Base-by-base conservation (phyloP, 37 sponge, comb jelly and placozoan species). In the Hormiphora californensis region DNA sequence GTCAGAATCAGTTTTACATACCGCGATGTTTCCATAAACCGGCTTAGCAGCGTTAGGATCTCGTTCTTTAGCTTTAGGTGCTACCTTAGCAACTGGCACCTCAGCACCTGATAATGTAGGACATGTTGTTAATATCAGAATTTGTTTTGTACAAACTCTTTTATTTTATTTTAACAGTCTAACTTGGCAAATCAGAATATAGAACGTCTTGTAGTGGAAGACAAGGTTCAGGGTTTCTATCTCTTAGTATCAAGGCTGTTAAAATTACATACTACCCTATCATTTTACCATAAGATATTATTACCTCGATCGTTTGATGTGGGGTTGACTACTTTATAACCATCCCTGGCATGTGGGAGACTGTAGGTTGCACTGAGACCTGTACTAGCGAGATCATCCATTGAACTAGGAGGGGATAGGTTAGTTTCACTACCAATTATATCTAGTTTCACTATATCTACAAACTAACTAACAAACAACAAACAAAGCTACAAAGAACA, bases 371-470 rank as follows among this genome's bases (percentile, higher is more conserved):
- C 81, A 73, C 81, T 73, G 25, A 46, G 81, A 27, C 40, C 43
- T 19, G 81, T 73, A 46, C 81, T 73, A 36, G 81, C 81, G 21
- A 73, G 81, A 73, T 73, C 81, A 28, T 73, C 81, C 1, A 73
- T 73, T 4, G 81, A 73, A 41, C 81, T 73, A n/a, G n/a, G n/a
- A n/a, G 81, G 23, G 43, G 53, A 17, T 49, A 15, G 53, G 53
- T 17, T 49, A 17, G 53, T 49, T 9, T 49, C 53, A 49, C 9
- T 9, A 17, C 15, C 53, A 9, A 49, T 49, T 9, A 15, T 49
- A 49, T 15, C 15, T 15, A 15, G 53, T 15, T 49, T 49, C 53
- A 49, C 53, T 17, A 17, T 9, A 49, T 17, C 53, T 49, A 49
- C 15, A 49, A 9, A 15, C 9, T 49, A 15, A 49, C 9, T 49